Evolutionary conservation across 2,888 invertebrate species (phyloP), one percentile per base, ranked within the genome.

Genomic region (Sepiola atlantica): DNA sequence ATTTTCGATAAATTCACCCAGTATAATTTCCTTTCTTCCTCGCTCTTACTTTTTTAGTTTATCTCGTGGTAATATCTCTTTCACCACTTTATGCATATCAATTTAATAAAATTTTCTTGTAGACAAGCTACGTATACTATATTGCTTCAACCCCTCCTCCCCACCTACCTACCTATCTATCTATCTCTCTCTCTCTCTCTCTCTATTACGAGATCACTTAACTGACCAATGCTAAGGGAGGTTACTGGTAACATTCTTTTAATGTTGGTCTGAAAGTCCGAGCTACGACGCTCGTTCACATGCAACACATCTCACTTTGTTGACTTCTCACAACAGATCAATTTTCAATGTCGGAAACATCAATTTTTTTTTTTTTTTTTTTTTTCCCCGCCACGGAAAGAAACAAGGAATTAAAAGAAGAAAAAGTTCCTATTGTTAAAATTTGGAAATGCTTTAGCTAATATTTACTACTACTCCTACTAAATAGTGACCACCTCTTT

Each of bases 281-380:
- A n/a, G n/a, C n/a, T 61, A 24, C 8, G 16, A n/a, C 32, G n/a
- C 16, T 77, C 14, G 14, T 4, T 77, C 77, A 77, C 77, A 32
- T 32, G n/a, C 77, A 77, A 77, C 2, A n/a, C 77, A 77, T 77
- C 77, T 77, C 28, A 77, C 77, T 77, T n/a, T 77, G 35, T 24
- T 45, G 28, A 55, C n/a, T 12, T 92, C 92, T n/a, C 35, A 92
- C 55, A 91, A 92, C 55, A 91, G 92, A 92, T 91, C 28, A 32
- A 45, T 91, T 45, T 91, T 54, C 35, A 91, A 91, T 12, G 54
- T 45, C 55, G 35, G 54, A n/a, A 55, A 92, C 92, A 92, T 92
- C 92, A 54, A 92, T 35, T 54, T 92, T n/a, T 92, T 32, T n/a
- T 92, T 54, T 54, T 45, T 35, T n/a, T 55, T 28, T 90, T 16